phyloP scores from a whole-genome alignment of 2,113 vertebrate genomes.

The Oncorhynchus kisutch region DNA sequence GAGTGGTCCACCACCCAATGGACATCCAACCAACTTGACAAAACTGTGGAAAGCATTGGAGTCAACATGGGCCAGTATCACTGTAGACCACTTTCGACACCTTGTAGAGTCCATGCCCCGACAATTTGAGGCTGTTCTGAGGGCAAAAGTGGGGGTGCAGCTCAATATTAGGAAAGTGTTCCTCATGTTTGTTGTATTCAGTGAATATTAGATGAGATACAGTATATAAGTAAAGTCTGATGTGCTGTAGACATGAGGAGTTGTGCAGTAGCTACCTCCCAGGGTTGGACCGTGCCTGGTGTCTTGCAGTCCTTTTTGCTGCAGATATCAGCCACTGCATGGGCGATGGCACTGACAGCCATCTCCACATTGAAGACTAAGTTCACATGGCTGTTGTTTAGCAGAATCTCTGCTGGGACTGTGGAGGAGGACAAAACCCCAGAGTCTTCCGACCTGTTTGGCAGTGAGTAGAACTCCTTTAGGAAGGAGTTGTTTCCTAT shows the following conservation, averaged over 20 bases:
- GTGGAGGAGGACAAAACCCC: neutral
- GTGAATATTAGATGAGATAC: neutral
- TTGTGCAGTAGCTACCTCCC: constrained; percentile 73
- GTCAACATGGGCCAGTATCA: too few relatives aligned
- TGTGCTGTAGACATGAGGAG: neutral
- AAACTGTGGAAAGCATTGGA: too few relatives aligned
- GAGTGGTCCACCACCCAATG: too few relatives aligned
- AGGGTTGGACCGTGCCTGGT: constrained; percentile 72
- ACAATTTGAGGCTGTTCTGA: too few relatives aligned
- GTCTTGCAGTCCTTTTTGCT: constrained; percentile 69
- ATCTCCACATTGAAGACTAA: constrained; percentile 77
- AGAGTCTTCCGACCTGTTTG: constrained; percentile 41
- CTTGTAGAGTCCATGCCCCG: too few relatives aligned
- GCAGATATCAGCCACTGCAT: constrained; percentile 77
- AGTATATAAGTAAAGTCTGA: neutral
- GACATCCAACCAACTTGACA: too few relatives aligned
- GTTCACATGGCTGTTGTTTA: constrained; percentile 38
- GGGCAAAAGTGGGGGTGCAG: too few relatives aligned
- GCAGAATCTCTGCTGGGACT: constrained; percentile 13
- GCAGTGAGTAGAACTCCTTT: constrained; percentile 63
- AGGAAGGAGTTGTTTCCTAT: constrained; percentile 70
- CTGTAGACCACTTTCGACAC: too few relatives aligned
- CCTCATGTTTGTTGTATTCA: neutral
- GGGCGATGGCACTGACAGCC: constrained; percentile 76
- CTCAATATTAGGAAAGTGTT: too few relatives aligned